Percentiles rank a stretch among this genome's conserved stretches.
phyloP scores from a whole-genome alignment of 2,888 invertebrate genomes.

The Podabrus alpinus region DNA sequence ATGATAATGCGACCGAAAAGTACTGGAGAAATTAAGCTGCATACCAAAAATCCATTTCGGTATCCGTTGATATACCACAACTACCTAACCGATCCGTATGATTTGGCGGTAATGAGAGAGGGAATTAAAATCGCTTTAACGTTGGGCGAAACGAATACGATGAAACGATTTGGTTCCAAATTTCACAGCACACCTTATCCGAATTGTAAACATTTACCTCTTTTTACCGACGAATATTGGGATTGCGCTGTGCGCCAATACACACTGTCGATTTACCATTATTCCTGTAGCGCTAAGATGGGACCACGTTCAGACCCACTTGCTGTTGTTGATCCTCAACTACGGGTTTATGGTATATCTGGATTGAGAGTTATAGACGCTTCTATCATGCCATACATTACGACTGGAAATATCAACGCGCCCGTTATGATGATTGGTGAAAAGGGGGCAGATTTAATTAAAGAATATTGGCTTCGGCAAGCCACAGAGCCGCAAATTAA shows the following conservation, averaged over 20 bases:
- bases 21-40: constrained; percentile 72
- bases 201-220: constrained; percentile 79
- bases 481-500: background rate
- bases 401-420: constrained; percentile 85
- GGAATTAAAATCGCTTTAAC: constrained; percentile 86
- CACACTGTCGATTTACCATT: constrained; percentile 86
- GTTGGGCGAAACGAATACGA: constrained; percentile 75
- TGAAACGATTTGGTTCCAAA: constrained; percentile 78
- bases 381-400: constrained; percentile 84
- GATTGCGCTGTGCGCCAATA: constrained; percentile 82
- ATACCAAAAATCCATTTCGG: constrained; percentile 67
- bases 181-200: constrained; percentile 76
- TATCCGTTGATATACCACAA: constrained; percentile 91
- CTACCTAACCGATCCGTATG: constrained; percentile 85
- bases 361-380: constrained; percentile 84
- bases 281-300: constrained; percentile 86
- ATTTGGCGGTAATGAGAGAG: constrained; percentile 80
- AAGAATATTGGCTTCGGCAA: constrained; percentile 65
- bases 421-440: constrained; percentile 86
- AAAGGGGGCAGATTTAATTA: constrained; percentile 81
- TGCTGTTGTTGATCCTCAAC: constrained; percentile 80
- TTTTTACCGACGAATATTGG: constrained; percentile 85
- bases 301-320: constrained; percentile 74
- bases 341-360: constrained; percentile 76
- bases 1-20: constrained; percentile 91